Base-by-base conservation (phyloP, 2,888 invertebrate species). In the Archips crataeganus region DNA sequence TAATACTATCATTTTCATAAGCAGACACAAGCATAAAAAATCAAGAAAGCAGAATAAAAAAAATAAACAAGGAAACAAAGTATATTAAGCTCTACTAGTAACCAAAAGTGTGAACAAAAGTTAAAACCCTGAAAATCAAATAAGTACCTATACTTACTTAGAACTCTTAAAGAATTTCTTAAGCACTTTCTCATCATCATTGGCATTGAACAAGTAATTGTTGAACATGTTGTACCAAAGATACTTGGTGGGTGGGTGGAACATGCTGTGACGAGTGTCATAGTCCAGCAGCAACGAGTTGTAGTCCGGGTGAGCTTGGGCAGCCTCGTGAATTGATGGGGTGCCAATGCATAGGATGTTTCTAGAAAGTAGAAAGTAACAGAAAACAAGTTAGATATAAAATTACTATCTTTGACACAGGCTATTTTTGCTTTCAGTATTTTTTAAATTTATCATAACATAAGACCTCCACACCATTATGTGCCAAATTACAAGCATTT, bases 211-310 rank as follows among this genome's bases (percentile, higher is more conserved):
- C 84, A 98, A 97, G 84, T 98, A 96, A 88, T 98, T 96, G 85
- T 99, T 99, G 85, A 98, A 98, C 95, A 98, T 96, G 88, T 99
- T 99, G 90, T 97, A 99, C 95, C 97, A 97, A 42, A 97, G 95
- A 83, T 96, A 98, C 80, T 96, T 95, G 13, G 95, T 84, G 0
- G 96, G 95, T 0, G 95, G 94, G 78, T 96, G 95, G 82, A 97
- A 97, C 78, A 94, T 93, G 73, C 95, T 95, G 85, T 96, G 96
- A 83, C 98, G 95, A 45, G 95, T 95, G 88, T 99, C 98, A 77
- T 98, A 96, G 87, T 99, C 98, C 54, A 99, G 87, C 1, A 99
- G 93, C 62, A 98, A 92, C 62, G 97, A 97, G 3, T 86, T 86
- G 73, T 90, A 87, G 13, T 92, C 90, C 0, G 87, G 79, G 49